A percentile compares a stretch with the other conserved stretches of the same genome.
phyloP scores from a whole-genome alignment of 2,113 vertebrate species.

The Ceyx melanurus region DNA sequence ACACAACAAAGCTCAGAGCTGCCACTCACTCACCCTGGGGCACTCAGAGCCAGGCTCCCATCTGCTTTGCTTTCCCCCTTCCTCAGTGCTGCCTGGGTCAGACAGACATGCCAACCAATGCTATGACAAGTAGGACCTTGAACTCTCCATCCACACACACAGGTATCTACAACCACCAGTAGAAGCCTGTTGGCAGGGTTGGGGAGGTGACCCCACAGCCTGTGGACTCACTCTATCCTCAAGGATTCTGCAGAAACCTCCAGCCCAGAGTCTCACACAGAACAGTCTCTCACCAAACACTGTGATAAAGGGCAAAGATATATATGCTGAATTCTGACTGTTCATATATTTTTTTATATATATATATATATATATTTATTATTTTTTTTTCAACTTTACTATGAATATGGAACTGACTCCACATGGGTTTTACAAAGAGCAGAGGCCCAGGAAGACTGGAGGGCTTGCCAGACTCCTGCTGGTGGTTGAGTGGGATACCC shows the following conservation, averaged over 20 bases:
- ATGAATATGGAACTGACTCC: background rate
- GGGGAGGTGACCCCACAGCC: background rate
- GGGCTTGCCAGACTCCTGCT: background rate
- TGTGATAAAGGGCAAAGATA: background rate
- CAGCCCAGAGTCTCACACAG: background rate
- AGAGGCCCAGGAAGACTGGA: background rate
- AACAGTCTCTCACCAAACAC: background rate
- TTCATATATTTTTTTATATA: background rate
- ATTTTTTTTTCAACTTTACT: background rate
- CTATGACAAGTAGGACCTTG: background rate
- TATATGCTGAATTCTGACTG: background rate
- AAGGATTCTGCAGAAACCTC: background rate
- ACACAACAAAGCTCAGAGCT: slow-evolving; percentile 12
- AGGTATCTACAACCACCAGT: background rate
- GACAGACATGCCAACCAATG: background rate
- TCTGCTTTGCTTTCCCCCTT: accelerated
- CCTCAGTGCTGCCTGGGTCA: background rate
- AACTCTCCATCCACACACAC: background rate
- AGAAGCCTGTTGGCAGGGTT: background rate
- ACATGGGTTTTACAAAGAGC: background rate
- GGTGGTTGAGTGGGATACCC: background rate
- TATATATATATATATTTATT: no score
- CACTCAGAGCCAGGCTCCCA: background rate
- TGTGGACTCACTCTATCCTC: background rate
- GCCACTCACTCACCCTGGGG: background rate